These are phyloP conservation scores for Stigmatopora nigra DNA, from an alignment of 2,113 vertebrate genomes.

Conservation along the genomic window DNA sequence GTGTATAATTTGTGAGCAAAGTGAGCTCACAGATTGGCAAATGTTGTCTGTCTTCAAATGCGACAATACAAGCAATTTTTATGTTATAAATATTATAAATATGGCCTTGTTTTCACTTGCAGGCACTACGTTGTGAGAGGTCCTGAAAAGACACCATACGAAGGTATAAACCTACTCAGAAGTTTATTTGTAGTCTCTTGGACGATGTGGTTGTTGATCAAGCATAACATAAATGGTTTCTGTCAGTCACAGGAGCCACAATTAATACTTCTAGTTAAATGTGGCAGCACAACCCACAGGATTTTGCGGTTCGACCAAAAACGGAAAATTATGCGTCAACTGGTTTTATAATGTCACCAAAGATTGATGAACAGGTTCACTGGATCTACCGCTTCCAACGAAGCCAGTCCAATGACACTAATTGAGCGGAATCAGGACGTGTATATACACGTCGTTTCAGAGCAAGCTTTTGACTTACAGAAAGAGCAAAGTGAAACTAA, in stretches of 20 bases:
- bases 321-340: not conserved
- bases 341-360: no score
- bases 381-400: not conserved
- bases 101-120: not conserved
- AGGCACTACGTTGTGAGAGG: slow-evolving; percentile 98
- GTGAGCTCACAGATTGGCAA: not conserved
- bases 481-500: no score
- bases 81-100: not conserved
- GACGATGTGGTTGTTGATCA: not conserved
- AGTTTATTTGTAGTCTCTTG: not conserved
- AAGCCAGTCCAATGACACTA: not conserved
- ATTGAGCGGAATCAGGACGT: not conserved
- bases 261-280: not conserved
- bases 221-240: not conserved
- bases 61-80: no score
- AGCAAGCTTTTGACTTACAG: no score
- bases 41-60: no score
- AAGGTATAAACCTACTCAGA: slow-evolving; percentile 71
- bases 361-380: not conserved
- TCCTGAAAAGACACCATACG: slow-evolving; percentile 94
- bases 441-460: not conserved
- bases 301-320: not conserved
- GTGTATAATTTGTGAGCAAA: not conserved
- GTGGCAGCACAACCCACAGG: not conserved
- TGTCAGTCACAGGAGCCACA: not conserved